Base-by-base conservation (phyloP, 2,888 invertebrate species). In the Mantis religiosa region DNA sequence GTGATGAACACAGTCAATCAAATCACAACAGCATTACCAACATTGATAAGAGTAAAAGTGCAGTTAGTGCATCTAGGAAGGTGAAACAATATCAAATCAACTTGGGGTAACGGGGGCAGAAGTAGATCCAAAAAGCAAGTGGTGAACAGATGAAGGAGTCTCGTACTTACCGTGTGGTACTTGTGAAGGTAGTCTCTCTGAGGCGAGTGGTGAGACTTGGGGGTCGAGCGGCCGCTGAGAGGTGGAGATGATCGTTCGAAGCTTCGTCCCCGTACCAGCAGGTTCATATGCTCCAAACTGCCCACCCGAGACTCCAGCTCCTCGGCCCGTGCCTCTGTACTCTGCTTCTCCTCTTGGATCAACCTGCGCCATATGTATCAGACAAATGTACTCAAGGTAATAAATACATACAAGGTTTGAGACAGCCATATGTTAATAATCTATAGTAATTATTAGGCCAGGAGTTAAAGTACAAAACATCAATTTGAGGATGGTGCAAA, bases 271-370 rank as follows among this genome's bases (percentile, higher is more conserved):
- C 95, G 95, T 91, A 96, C 94, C 92, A 98, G 93, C 91, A 98
- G 94, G 94, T 98, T 98, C 95, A 98, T 97, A 93, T 98, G 98
- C 93, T 99, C 99, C 94, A 98, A 96, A 93, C 98, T 98, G 91
- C 98, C 99, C 91, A 99, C 98, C 92, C 98, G 95, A 91, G 98
- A 98, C 94, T 99, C 99, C 90, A 99, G 94, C 93, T 99, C 99
- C 94, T 99, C 99, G 0, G 99, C 99, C 85, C 99, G 94, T 8
- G 98, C 98, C 93, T 99, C 99, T 0, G 99, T 98, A 93, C 96
- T 98, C 93, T 98, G 98, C 93, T 99, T 99, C 94, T 99, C 99
- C 94, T 99, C 98, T 95, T 99, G 97, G 71, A 89, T 89, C 28
- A 89, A 54, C 88, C 89, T 90, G 88, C 25, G 41, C 41, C 41